Evolutionary conservation across 2,797 vertebrate species (phyloP).

Genomic region (Pantherophis vulpinus): DNA sequence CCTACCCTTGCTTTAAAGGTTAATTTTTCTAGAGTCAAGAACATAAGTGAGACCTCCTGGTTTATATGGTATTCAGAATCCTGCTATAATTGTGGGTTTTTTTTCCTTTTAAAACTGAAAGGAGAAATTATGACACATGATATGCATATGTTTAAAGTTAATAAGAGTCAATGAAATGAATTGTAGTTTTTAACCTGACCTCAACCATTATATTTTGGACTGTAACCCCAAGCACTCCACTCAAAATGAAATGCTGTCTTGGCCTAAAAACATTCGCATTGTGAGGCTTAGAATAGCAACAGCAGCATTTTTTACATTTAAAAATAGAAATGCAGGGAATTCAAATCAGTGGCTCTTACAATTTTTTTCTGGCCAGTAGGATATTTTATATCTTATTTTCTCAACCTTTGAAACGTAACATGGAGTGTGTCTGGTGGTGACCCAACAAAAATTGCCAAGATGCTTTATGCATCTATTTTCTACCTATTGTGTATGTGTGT

Average conservation of each 20-base stretch:
- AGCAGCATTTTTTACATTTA: neutral
- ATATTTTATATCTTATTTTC: neutral
- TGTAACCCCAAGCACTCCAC: neutral
- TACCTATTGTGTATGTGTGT: neutral
- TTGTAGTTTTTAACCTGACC: neutral
- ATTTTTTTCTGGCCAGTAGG: neutral
- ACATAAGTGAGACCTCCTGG: neutral
- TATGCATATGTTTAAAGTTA: neutral
- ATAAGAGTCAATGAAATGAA: neutral
- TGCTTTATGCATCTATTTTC: neutral
- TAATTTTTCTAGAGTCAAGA: neutral
- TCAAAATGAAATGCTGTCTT: neutral
- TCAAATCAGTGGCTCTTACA: neutral
- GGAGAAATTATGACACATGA: neutral
- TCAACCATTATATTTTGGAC: neutral
- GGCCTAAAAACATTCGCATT: neutral
- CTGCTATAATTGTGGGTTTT: neutral
- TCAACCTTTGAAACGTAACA: neutral
- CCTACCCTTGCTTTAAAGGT: neutral
- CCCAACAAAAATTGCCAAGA: neutral
- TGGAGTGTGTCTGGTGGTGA: neutral
- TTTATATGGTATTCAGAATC: neutral
- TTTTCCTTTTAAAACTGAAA: neutral
- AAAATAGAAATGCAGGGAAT: neutral
- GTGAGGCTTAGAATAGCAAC: neutral